Conservation (phyloP, 2,113 vertebrate species). For the Sardina pilchardus region DNA sequence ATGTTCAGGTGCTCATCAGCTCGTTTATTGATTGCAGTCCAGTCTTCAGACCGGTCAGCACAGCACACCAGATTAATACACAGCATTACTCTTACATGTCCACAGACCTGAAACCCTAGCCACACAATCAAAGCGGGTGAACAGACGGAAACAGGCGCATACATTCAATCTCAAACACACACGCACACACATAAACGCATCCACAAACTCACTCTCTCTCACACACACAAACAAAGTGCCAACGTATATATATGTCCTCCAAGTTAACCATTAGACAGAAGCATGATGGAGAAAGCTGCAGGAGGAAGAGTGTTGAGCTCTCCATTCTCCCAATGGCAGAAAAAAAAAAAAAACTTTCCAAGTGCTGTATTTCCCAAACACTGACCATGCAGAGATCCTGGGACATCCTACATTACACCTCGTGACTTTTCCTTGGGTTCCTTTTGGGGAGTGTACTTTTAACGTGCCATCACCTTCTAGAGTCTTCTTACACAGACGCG, state of each 20-base stretch:
- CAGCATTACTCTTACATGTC: constrained; percentile 30
- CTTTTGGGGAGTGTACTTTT: background rate
- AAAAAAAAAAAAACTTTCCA: background rate
- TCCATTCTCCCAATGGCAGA: constrained; percentile 15
- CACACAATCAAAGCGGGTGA: constrained; percentile 64
- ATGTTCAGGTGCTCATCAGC: background rate
- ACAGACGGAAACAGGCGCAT: constrained; percentile 39
- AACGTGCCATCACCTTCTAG: background rate
- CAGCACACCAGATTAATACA: background rate
- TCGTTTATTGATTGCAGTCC: constrained; percentile 4
- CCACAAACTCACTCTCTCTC: background rate
- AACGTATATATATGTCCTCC: too few relatives aligned
- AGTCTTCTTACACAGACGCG: too few relatives aligned
- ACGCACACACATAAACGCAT: constrained; percentile 48
- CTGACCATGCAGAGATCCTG: background rate
- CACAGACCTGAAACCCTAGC: constrained; percentile 53
- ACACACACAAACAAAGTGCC: background rate
- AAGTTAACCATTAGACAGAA: constrained; percentile 11
- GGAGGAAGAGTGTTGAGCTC: constrained; percentile 16
- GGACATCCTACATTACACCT: background rate
- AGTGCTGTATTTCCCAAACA: background rate
- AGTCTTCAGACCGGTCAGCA: background rate
- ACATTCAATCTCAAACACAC: constrained; percentile 17
- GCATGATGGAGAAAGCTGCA: background rate
- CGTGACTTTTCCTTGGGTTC: background rate